Evolutionary conservation across 1,140 invertebrate genomes (phyloP).

Genomic region (Aleiodes sp.): DNA sequence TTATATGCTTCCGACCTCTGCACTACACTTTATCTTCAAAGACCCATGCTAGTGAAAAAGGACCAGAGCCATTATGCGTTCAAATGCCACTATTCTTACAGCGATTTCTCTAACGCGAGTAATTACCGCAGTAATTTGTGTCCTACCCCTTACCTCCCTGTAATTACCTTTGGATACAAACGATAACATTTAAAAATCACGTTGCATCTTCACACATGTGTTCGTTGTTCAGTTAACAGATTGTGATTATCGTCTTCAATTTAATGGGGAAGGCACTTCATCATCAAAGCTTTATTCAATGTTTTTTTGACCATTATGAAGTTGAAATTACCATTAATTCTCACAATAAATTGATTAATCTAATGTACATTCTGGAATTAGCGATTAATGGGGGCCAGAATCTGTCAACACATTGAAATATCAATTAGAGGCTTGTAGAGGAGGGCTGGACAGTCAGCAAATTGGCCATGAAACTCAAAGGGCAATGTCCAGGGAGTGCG

Average conservation of each 20-base stretch:
- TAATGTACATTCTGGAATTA: neutral
- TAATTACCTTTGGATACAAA: neutral
- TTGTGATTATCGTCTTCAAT: neutral
- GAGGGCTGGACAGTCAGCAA: neutral
- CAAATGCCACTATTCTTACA: neutral
- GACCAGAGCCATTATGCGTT: neutral
- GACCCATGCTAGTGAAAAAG: conserved; percentile 10
- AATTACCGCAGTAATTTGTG: conserved; percentile 6
- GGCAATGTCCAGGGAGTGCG: neutral
- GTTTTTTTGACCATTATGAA: too few relatives aligned
- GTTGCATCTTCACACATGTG: neutral
- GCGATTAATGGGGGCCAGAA: neutral
- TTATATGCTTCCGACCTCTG: conserved; percentile 44
- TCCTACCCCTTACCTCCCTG: neutral
- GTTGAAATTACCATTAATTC: neutral
- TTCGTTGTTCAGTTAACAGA: neutral
- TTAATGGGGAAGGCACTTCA: neutral
- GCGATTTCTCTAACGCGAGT: conserved; percentile 13
- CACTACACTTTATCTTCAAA: conserved; percentile 43
- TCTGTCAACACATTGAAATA: neutral
- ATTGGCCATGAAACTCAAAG: conserved; percentile 1
- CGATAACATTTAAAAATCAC: conserved; percentile 12
- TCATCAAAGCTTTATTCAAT: neutral
- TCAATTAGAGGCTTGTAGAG: neutral
- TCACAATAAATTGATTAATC: neutral